These are phyloP conservation scores for Bufo bufo DNA, from an alignment of 2,113 vertebrate species.

Conservation along the genomic window DNA sequence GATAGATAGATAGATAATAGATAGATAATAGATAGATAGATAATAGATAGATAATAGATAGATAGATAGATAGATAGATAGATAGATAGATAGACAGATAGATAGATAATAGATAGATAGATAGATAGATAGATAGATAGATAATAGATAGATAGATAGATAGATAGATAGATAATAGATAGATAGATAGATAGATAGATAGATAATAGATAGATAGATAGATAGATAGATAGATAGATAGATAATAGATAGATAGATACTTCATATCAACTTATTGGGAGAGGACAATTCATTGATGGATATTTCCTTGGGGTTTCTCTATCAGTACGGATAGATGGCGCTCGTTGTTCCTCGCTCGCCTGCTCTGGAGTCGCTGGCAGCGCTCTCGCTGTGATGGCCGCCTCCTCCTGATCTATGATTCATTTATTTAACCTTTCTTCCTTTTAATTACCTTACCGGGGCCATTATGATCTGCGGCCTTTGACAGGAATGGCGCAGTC, in stretches of 20 bases:
- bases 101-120: neutral
- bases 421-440: constrained; percentile 48
- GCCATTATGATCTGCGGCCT: constrained; percentile 29
- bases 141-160: constrained; percentile 14
- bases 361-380: constrained; percentile 3
- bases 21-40: neutral
- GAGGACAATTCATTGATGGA: too few relatives aligned
- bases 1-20: neutral
- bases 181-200: neutral
- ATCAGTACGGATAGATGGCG: too few relatives aligned
- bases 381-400: neutral
- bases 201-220: constrained; percentile 15
- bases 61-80: neutral
- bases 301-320: too few relatives aligned
- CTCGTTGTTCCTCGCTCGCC: neutral
- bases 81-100: neutral
- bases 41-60: neutral
- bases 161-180: neutral
- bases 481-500: constrained; percentile 31
- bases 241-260: neutral
- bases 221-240: neutral
- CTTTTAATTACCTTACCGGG: constrained; percentile 21
- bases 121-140: neutral
- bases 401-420: constrained; percentile 2
- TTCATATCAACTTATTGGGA: too few relatives aligned